Evolutionary conservation across 2,113 vertebrate genomes (phyloP).

Genomic region (Oplegnathus fasciatus): DNA sequence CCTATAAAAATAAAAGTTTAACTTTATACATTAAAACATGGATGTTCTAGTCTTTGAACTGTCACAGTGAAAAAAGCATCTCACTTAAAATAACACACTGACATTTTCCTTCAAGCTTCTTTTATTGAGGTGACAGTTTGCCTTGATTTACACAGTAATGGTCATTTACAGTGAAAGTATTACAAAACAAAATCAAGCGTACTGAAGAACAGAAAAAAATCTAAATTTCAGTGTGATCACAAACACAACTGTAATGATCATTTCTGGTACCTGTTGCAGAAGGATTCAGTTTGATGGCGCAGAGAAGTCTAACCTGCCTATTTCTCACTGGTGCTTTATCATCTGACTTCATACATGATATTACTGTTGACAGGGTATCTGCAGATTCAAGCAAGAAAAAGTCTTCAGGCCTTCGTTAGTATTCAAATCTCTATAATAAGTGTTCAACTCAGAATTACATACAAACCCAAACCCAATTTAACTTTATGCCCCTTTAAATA

Average conservation of each 20-base stretch:
- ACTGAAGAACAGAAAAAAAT: slow-evolving; percentile 28
- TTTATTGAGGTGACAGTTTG: slow-evolving; percentile 85
- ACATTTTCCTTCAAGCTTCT: slow-evolving; percentile 77
- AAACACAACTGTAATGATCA: slow-evolving; percentile 45
- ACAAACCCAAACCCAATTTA: slow-evolving; percentile 1
- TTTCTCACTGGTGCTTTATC: slow-evolving; percentile 28
- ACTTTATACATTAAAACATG: slow-evolving; percentile 81
- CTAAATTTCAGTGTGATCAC: slow-evolving; percentile 52
- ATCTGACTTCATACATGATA: not conserved
- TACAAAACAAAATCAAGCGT: slow-evolving; percentile 66
- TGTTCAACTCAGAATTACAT: not conserved
- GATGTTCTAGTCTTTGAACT: slow-evolving; percentile 11
- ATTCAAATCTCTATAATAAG: not conserved
- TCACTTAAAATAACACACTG: not conserved
- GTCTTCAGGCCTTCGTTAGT: not conserved
- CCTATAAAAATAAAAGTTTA: slow-evolving; percentile 85
- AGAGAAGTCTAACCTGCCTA: slow-evolving; percentile 36
- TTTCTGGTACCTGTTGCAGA: slow-evolving; percentile 39
- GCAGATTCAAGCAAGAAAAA: slow-evolving; percentile 3
- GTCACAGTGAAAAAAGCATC: not conserved
- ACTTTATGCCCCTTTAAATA: slow-evolving; percentile 2
- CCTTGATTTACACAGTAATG: slow-evolving; percentile 82
- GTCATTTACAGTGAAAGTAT: slow-evolving; percentile 83
- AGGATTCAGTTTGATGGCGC: slow-evolving; percentile 51
- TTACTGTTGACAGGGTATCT: slow-evolving; percentile 34